phyloP scores from a whole-genome alignment of 2,113 vertebrate genomes.

The Pao palembangensis region DNA sequence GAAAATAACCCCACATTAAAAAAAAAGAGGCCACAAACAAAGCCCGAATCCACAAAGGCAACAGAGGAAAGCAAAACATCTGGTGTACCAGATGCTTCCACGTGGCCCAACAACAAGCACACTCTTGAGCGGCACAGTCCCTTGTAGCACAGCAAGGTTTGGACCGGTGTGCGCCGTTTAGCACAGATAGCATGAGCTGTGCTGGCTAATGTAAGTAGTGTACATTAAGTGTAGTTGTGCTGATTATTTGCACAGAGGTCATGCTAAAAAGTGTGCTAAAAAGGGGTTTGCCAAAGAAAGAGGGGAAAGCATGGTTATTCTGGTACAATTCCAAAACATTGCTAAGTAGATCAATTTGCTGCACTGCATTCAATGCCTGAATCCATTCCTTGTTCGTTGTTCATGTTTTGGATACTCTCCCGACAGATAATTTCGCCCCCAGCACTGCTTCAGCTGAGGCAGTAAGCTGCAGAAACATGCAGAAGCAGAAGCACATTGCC shows the following conservation, averaged over 20 bases:
- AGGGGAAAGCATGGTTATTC: not conserved
- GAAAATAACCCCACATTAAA: not conserved
- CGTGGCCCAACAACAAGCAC: constrained; percentile 49
- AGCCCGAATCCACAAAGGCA: not conserved
- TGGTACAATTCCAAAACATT: not conserved
- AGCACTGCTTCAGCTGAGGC: not conserved
- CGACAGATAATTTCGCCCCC: not conserved
- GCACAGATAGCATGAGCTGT: too few species aligned
- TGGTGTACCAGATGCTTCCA: constrained; percentile 61
- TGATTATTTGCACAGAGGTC: too few species aligned
- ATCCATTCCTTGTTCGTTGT: too few species aligned
- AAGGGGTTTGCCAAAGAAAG: too few species aligned
- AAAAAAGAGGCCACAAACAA: not conserved
- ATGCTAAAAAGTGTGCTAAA: too few species aligned
- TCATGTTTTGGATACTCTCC: too few species aligned
- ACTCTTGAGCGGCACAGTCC: constrained; percentile 4
- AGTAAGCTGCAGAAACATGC: constrained; percentile 15
- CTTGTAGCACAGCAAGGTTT: too few species aligned
- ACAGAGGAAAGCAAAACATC: not conserved
- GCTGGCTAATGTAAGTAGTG: too few species aligned
- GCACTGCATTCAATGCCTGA: too few species aligned
- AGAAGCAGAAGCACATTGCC: not conserved
- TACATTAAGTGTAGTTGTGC: too few species aligned
- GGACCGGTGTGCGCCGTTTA: too few species aligned
- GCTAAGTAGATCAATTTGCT: too few species aligned